Evolutionary conservation across 2,888 invertebrate genomes (phyloP), one percentile per base, ranked within the genome.

Genomic region (Pandemis corylana): DNA sequence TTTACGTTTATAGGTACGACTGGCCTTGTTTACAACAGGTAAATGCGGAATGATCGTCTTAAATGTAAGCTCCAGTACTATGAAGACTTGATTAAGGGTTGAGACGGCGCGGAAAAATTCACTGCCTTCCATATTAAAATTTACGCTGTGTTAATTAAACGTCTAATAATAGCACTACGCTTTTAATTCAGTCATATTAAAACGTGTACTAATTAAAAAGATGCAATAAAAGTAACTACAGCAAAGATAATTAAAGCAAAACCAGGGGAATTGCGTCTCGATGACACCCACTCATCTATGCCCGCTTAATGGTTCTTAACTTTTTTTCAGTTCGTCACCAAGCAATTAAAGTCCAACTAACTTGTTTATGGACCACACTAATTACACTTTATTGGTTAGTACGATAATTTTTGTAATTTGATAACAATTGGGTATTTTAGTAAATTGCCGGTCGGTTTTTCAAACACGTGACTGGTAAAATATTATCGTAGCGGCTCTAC

Each of bases 401-500:
- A 59, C 28, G 5, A 9, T 59, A 59, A 20, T 28, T 59, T 28
- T 41, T 13, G 15, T 12, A 41, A 62, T 41, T 41, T 62, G 41
- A 62, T 9, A 2, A 7, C 10, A 20, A 44, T 42, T 44, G 44
- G 9, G 5, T 44, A 42, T 44, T 44, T 63, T 41, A 67, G 13
- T 20, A 20, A 46, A 46, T 15, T n/a, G 12, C 49, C 5, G n/a
- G 49, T 7, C n/a, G 5, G 56, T 56, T 56, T 20, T 56, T 15
- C 9, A 20, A 56, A 53, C n/a, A n/a, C 56, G 9, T 9, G 56
- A 7, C 20, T 7, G 4, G 7, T 28, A 20, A 59, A 15, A 36
- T 15, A 15, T 36, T 10, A 3, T 65, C 68, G 73, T 73, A 69
- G 63, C 46, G 10, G 13, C 0, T 65, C 64, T 65, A 70, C 69